phyloP scores from a whole-genome alignment of 92 coral and sea anemone genomes.

The Pocillopora meandrina region DNA sequence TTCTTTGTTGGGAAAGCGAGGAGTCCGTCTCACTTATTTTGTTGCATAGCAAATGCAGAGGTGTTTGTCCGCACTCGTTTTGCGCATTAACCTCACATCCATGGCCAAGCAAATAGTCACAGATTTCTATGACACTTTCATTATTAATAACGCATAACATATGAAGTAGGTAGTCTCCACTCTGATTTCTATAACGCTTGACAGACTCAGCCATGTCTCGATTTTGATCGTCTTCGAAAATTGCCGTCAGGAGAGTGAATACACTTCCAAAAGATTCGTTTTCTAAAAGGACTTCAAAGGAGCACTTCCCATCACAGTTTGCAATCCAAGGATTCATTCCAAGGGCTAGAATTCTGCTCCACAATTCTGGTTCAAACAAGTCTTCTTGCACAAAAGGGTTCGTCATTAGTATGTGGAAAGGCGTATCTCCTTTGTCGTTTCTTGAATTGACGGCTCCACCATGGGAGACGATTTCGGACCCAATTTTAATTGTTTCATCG shows the following conservation, averaged over 20 bases:
- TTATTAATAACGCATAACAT: background rate
- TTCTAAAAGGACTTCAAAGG: conserved; percentile 18
- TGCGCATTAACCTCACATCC: background rate
- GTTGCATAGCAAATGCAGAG: conserved; percentile 5
- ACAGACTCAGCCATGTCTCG: background rate
- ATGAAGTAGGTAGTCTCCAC: conserved; percentile 20
- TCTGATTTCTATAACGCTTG: background rate
- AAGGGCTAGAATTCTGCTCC: conserved; percentile 12
- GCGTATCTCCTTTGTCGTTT: conserved; percentile 16
- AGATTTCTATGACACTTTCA: background rate
- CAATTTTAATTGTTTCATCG: background rate
- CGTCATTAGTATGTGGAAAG: background rate
- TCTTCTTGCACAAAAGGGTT: background rate
- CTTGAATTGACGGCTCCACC: conserved; percentile 17
- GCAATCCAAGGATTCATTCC: conserved; percentile 41
- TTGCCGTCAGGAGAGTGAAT: background rate
- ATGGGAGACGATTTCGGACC: background rate
- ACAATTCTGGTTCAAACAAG: background rate
- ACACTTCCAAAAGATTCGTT: conserved; percentile 1
- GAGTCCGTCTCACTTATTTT: background rate
- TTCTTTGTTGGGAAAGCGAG: too few species aligned
- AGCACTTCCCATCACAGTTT: conserved; percentile 1
- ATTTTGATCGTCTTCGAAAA: conserved; percentile 1
- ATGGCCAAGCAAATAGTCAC: background rate
- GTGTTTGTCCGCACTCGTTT: conserved; percentile 2